Base-by-base conservation (phyloP, 2,797 vertebrate genomes). In the Eulemur albifrons region DNA sequence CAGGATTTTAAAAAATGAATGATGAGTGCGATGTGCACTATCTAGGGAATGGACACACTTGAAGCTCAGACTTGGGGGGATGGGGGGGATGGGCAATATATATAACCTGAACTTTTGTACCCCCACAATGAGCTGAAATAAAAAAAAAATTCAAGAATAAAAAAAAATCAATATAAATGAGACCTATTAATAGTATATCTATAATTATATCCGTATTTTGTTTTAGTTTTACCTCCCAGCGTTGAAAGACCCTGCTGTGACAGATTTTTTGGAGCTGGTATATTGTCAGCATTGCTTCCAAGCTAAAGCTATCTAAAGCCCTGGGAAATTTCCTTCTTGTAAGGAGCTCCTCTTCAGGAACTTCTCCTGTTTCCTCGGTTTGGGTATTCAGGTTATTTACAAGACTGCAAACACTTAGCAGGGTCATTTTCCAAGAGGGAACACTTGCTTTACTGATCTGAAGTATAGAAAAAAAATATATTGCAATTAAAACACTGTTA, bases 231-330 rank as follows among this genome's bases (percentile, higher is more conserved):
- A 99, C 99, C 99, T 99, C 99, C 98, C 99, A 99, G 4, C 99
- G 99, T 98, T 99, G 99, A 98, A 99, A 98, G 1, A 98, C 98
- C 98, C 99, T 98, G 98, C 98, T 99, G 86, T 98, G 98, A 93
- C 99, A 99, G 98, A 99, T 98, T 98, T 99, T 99, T 85, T 99
- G 99, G 94, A 99, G 98, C 88, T 99, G 99, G 94, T 99, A 99
- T 23, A 99, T 97, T 94, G 99, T 99, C 96, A 99, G 98, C 98
- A 99, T 98, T 90, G 99, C 98, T 97, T 99, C 99, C 97, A 98
- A 98, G 84, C 98, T 98, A 96, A 99, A 98, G 77, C 98, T 98
- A 97, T 99, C 99, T 76, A 98, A 54, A 83, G 97, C 40, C 69
- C 97, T n/a, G 15, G 98, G 98, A 54, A 98, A 96, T 77, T 98